Conservation (phyloP, 2,888 invertebrate species). For the Alsophila aescularia region DNA sequence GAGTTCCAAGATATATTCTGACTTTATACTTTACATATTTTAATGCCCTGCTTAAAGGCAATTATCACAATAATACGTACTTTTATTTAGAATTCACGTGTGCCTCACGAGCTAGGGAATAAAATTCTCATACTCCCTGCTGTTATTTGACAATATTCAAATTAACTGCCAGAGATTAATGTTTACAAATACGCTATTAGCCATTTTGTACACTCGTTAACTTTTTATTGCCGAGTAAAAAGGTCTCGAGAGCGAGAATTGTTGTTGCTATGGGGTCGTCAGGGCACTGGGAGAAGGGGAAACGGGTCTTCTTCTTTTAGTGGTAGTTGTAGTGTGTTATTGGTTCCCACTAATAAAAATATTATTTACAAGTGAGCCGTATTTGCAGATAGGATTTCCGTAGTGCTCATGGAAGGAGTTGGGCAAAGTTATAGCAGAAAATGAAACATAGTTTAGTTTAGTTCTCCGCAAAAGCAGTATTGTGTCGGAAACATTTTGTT, state of each 20-base stretch:
- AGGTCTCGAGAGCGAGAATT: slow-evolving; percentile 11
- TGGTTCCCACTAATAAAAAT: too few relatives aligned
- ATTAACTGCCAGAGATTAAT: slow-evolving; percentile 20
- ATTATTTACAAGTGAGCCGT: too few relatives aligned
- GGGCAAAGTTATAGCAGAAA: too few relatives aligned
- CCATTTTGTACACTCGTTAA: slow-evolving; percentile 24
- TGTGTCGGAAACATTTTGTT: too few relatives aligned
- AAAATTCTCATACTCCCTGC: neutral
- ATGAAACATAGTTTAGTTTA: too few relatives aligned
- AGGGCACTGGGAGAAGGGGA: neutral
- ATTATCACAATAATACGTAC: too few relatives aligned
- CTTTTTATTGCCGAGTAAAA: slow-evolving; percentile 22
- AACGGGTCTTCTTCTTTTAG: neutral
- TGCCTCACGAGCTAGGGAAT: neutral
- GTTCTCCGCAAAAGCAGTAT: too few relatives aligned
- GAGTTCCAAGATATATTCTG: too few relatives aligned
- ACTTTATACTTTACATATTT: neutral
- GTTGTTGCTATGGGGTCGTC: neutral
- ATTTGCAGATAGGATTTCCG: too few relatives aligned
- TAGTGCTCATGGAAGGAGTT: too few relatives aligned
- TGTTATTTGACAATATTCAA: slow-evolving; percentile 7
- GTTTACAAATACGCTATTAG: slow-evolving; percentile 19
- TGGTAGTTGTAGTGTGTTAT: neutral
- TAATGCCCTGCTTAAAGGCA: too few relatives aligned
- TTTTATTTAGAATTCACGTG: neutral